Conservation (phyloP, 2,888 invertebrate genomes). For the Enchytraeus crypticus region DNA sequence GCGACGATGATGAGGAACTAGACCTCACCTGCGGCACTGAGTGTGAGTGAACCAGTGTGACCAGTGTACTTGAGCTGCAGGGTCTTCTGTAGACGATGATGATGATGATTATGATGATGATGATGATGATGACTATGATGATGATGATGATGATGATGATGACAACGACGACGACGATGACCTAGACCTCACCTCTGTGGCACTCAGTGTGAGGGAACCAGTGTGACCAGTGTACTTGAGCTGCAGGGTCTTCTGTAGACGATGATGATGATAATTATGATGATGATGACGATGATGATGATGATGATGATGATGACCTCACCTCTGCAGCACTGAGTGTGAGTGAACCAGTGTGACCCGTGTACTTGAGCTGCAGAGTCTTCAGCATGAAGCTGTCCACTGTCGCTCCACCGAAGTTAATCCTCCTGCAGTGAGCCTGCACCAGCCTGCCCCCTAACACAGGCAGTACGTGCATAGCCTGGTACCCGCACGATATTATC, state of each 20-base stretch:
- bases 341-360: conserved; percentile 77
- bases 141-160: too few relatives aligned
- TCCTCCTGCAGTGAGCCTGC: conserved; percentile 58
- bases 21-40: too few relatives aligned
- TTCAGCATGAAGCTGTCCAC: conserved; percentile 75
- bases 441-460: conserved; percentile 61
- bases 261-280: too few relatives aligned
- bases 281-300: too few relatives aligned
- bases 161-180: too few relatives aligned
- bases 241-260: conserved; percentile 79
- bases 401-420: conserved; percentile 80
- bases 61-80: conserved; percentile 87
- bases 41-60: conserved; percentile 76
- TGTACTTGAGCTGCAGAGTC: conserved; percentile 82
- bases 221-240: conserved; percentile 86
- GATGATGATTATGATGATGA: too few relatives aligned
- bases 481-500: conserved; percentile 76
- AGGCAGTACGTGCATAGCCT: conserved; percentile 78
- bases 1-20: too few relatives aligned
- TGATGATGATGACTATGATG: too few relatives aligned
- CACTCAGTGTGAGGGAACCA: conserved; percentile 73
- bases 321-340: conserved; percentile 76
- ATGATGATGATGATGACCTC: too few relatives aligned
- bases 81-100: conserved; percentile 76
- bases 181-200: conserved; percentile 65